These are phyloP conservation scores for Hemibagrus wyckioides DNA, from an alignment of 2,113 vertebrate species.

Conservation along the genomic window DNA sequence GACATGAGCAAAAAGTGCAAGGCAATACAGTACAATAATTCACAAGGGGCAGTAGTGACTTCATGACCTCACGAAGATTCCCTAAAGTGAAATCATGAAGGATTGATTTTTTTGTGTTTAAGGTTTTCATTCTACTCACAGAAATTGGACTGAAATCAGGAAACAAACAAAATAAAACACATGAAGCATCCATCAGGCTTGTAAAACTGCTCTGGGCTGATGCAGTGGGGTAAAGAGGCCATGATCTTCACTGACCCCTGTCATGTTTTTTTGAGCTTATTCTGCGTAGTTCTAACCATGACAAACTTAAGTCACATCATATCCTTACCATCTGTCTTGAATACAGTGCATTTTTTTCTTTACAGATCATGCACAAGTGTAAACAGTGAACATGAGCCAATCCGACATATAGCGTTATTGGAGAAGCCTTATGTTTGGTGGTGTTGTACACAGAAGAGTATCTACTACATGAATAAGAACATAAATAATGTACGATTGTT, in stretches of 20 bases:
- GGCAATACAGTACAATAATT: too few species aligned
- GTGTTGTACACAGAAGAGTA: background rate
- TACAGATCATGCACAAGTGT: background rate
- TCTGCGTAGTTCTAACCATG: background rate
- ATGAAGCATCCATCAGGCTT: background rate
- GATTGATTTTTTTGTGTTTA: background rate
- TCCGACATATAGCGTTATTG: slow-evolving; percentile 13
- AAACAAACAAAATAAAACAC: background rate
- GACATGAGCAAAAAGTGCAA: too few species aligned
- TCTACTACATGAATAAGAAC: slow-evolving; percentile 13
- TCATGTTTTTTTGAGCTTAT: background rate
- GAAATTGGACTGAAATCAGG: too few species aligned
- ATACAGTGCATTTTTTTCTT: background rate
- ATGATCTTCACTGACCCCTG: background rate
- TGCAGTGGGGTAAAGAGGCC: background rate
- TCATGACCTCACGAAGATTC: too few species aligned
- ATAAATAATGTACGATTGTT: slow-evolving; percentile 26
- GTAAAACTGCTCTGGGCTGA: background rate
- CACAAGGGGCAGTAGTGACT: too few species aligned
- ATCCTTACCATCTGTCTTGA: background rate
- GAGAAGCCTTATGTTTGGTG: background rate
- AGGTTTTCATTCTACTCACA: background rate
- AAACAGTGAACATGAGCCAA: background rate
- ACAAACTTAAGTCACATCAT: background rate
- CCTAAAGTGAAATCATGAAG: background rate